These are phyloP conservation scores for Helarctos malayanus DNA, from an alignment of 2,797 vertebrate species.

Conservation along the genomic window DNA sequence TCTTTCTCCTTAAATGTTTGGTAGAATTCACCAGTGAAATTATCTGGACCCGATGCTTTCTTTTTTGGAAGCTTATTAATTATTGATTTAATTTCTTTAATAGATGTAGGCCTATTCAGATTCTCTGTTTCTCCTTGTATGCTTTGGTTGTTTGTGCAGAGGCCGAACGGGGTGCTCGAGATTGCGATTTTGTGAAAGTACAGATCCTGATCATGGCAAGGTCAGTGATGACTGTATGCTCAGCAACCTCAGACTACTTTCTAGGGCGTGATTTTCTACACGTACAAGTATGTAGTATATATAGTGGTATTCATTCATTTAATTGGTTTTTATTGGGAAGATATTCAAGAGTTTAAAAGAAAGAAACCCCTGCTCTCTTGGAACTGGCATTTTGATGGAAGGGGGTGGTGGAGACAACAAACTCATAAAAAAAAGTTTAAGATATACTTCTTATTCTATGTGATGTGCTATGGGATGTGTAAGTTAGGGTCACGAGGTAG, in stretches of 20 bases:
- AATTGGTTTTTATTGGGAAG: background rate
- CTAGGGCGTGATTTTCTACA: background rate
- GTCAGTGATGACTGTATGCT: background rate
- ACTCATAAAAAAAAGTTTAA: background rate
- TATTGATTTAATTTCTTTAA: background rate
- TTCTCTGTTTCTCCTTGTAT: background rate
- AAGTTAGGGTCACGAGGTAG: background rate
- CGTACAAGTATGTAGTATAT: background rate
- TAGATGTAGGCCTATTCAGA: background rate
- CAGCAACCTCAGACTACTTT: background rate
- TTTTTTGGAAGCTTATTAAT: background rate
- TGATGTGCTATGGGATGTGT: background rate
- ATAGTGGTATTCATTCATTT: background rate
- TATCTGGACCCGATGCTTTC: background rate
- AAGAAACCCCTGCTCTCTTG: background rate
- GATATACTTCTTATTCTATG: background rate
- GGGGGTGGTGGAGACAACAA: background rate
- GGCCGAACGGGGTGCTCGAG: background rate
- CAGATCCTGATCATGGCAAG: background rate
- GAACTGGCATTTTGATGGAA: background rate
- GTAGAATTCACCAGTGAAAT: conserved; percentile 34
- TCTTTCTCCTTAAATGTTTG: background rate
- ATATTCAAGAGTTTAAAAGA: background rate
- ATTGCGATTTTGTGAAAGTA: background rate
- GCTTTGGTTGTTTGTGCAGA: conserved; percentile 11